Evolutionary conservation across 2,113 vertebrate genomes (phyloP).

Genomic region (Malurus alboscapulatus): DNA sequence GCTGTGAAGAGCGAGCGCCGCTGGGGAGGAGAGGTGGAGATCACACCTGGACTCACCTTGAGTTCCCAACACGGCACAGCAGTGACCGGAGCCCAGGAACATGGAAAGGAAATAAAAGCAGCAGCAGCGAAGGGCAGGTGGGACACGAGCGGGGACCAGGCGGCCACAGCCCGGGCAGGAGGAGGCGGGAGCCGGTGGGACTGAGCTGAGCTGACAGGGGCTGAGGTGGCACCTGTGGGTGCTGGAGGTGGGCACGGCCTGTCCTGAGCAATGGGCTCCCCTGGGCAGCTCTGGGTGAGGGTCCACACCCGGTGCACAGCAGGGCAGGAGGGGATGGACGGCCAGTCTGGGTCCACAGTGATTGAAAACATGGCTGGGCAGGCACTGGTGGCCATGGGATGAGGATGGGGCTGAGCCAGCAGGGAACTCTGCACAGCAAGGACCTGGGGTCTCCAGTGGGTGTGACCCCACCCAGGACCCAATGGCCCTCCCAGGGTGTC

Average conservation of each 20-base stretch:
- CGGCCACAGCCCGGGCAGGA: background rate
- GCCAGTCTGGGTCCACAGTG: background rate
- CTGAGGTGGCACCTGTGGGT: rapidly evolving
- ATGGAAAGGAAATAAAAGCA: background rate
- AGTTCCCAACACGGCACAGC: background rate
- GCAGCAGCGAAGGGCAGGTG: background rate
- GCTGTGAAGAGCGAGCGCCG: rapidly evolving
- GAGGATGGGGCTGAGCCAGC: background rate
- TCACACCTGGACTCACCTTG: rapidly evolving
- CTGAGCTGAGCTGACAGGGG: background rate
- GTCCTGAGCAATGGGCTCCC: background rate
- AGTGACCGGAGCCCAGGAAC: background rate
- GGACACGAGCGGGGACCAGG: rapidly evolving
- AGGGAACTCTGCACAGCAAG: background rate
- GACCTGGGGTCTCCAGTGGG: rapidly evolving
- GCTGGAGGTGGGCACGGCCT: background rate
- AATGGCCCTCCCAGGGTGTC: background rate
- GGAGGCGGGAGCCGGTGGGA: background rate
- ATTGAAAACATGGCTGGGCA: background rate
- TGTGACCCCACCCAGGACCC: background rate
- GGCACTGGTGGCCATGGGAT: background rate
- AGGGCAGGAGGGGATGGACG: background rate
- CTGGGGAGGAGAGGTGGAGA: background rate
- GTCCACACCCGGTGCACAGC: background rate
- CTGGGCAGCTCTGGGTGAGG: background rate